A percentile compares a stretch with the other conserved stretches of the same genome.
Evolutionary conservation across 2,888 invertebrate species (phyloP).

Genomic region (Papilio gigon): DNA sequence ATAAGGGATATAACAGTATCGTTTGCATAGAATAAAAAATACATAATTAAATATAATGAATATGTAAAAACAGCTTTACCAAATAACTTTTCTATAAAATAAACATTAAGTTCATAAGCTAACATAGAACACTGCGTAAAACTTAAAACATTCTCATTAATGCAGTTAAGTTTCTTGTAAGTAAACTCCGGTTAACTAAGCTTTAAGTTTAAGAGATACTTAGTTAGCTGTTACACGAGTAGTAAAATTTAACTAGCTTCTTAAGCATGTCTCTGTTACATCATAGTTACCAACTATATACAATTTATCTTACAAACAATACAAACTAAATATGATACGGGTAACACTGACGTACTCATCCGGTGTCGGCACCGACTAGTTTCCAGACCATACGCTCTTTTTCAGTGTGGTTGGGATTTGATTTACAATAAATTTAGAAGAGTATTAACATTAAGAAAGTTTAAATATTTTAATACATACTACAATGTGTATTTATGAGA

Average conservation of each 20-base stretch:
- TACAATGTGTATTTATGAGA: too few species aligned
- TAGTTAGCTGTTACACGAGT: conserved; percentile 17
- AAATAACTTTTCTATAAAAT: background rate
- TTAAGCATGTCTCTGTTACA: conserved; percentile 1
- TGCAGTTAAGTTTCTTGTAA: conserved; percentile 4
- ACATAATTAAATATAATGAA: background rate
- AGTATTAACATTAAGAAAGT: too few species aligned
- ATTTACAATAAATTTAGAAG: too few species aligned
- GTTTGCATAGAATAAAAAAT: background rate
- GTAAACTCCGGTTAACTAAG: conserved; percentile 20
- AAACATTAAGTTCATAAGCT: background rate
- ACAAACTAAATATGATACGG: background rate
- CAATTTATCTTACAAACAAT: background rate
- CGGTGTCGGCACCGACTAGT: too few species aligned
- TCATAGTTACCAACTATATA: background rate
- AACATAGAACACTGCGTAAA: background rate
- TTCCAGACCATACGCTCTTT: too few species aligned
- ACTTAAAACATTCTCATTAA: background rate
- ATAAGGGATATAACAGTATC: too few species aligned
- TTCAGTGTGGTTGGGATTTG: too few species aligned
- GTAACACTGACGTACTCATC: too few species aligned
- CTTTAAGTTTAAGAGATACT: background rate
- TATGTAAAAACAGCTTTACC: background rate
- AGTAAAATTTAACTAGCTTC: conserved; percentile 20
- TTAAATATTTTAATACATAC: too few species aligned